phyloP scores from a whole-genome alignment of 1,140 invertebrate species.

The Heliconius himera region DNA sequence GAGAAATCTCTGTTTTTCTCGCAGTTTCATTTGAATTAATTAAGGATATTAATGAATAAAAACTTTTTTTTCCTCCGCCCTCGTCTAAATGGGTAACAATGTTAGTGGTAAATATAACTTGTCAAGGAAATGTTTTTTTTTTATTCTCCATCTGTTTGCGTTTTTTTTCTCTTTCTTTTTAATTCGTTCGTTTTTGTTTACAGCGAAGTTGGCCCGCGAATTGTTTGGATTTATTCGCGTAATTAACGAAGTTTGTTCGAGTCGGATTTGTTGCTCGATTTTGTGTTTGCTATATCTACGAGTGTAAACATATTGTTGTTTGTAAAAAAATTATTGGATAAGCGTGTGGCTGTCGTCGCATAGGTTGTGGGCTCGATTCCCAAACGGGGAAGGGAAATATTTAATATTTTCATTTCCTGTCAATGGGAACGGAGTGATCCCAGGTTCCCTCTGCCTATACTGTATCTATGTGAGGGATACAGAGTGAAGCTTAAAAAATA shows the following conservation, averaged over 20 bases:
- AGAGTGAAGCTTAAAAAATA: too few relatives aligned
- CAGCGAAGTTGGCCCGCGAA: constrained; percentile 55
- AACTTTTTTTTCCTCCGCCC: constrained; percentile 64
- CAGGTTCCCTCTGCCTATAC: too few relatives aligned
- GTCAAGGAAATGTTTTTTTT: constrained; percentile 78
- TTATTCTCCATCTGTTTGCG: constrained; percentile 69
- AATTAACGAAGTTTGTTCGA: constrained; percentile 77
- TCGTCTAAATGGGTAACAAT: constrained; percentile 68
- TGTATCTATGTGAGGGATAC: too few relatives aligned
- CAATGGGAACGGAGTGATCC: too few relatives aligned
- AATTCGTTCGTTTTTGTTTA: constrained; percentile 62
- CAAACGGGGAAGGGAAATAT: too few relatives aligned
- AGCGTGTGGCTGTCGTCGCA: too few relatives aligned
- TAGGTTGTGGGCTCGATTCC: too few relatives aligned
- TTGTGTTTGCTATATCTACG: constrained; percentile 46
- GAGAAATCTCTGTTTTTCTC: constrained; percentile 72
- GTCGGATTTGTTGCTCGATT: constrained; percentile 63
- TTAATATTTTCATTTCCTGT: too few relatives aligned
- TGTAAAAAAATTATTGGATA: too few relatives aligned
- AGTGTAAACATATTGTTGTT: background rate
- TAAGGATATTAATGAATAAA: constrained; percentile 76
- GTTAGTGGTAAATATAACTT: constrained; percentile 80
- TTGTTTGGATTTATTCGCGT: constrained; percentile 77
- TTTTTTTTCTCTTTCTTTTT: constrained; percentile 56
- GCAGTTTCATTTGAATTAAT: constrained; percentile 80